Percentiles rank a stretch among this genome's conserved stretches.
Conservation (phyloP, 2,888 invertebrate species). For the Heliconius charithonia region DNA sequence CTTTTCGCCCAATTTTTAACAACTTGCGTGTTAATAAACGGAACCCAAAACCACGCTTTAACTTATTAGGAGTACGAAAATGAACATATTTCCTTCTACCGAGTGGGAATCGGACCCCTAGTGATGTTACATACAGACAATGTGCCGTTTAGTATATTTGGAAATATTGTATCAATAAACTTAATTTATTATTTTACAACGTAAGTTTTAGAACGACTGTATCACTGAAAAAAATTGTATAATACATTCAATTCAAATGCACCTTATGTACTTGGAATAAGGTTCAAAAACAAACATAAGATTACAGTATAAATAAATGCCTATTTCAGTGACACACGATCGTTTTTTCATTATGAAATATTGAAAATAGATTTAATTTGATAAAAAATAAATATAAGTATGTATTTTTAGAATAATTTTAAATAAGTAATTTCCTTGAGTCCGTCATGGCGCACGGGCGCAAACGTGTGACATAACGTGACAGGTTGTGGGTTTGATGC, state of each 20-base stretch:
- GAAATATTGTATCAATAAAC: not conserved
- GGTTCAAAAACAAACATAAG: not conserved
- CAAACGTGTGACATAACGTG: too few species aligned
- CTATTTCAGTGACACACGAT: slow-evolving; percentile 6
- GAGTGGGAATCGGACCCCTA: too few species aligned
- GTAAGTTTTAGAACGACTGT: slow-evolving; percentile 8
- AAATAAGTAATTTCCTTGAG: too few species aligned
- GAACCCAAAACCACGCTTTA: not conserved
- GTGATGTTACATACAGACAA: too few species aligned
- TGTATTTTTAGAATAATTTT: not conserved
- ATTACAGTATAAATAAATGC: not conserved
- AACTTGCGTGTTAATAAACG: too few species aligned
- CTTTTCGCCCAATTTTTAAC: not conserved
- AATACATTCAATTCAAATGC: not conserved
- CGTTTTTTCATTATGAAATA: not conserved
- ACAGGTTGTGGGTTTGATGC: too few species aligned
- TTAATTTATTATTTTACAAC: not conserved
- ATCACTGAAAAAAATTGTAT: not conserved
- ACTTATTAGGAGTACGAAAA: too few species aligned
- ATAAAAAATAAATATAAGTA: not conserved
- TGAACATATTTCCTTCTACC: too few species aligned
- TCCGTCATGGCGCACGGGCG: too few species aligned
- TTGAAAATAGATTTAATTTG: slow-evolving; percentile 2
- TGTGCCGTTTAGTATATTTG: too few species aligned
- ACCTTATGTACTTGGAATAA: not conserved